A percentile compares a stretch with the other conserved stretches of the same genome.
Conservation (phyloP, 1,140 invertebrate genomes). For the Coboldia fuscipes region DNA sequence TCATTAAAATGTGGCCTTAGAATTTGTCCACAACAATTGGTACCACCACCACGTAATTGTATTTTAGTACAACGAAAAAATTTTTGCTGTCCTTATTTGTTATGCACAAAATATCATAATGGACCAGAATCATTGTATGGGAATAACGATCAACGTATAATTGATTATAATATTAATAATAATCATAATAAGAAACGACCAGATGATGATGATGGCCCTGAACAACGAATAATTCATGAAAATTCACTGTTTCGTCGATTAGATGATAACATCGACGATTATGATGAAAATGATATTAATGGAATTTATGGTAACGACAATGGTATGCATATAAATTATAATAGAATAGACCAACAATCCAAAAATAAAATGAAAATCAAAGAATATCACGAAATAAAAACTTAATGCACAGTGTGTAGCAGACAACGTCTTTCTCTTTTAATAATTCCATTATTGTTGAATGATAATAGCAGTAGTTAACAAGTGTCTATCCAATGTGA, state of each 20-base stretch:
- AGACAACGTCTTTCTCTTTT: too few species aligned
- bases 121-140: slow-evolving; percentile 13
- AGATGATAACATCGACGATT: slow-evolving; percentile 15
- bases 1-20: slow-evolving; percentile 51
- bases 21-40: slow-evolving; percentile 48
- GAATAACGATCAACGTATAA: slow-evolving; percentile 19
- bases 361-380: too few species aligned
- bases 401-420: too few species aligned
- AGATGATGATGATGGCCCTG: too few species aligned
- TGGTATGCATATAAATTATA: too few species aligned
- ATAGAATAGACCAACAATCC: too few species aligned
- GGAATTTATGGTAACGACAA: too few species aligned
- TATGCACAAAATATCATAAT: slow-evolving; percentile 34
- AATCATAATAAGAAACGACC: slow-evolving; percentile 18
- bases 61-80: slow-evolving; percentile 38
- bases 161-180: slow-evolving; percentile 18
- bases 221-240: slow-evolving; percentile 18
- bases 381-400: too few species aligned
- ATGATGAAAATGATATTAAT: slow-evolving; percentile 10
- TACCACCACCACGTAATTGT: slow-evolving; percentile 48
- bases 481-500: too few species aligned
- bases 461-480: too few species aligned
- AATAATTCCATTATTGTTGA: too few species aligned
- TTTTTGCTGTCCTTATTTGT: slow-evolving; percentile 51
- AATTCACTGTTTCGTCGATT: slow-evolving; percentile 17